Evolutionary conservation across 2,888 invertebrate genomes (phyloP).

Genomic region (Noctua janthina): DNA sequence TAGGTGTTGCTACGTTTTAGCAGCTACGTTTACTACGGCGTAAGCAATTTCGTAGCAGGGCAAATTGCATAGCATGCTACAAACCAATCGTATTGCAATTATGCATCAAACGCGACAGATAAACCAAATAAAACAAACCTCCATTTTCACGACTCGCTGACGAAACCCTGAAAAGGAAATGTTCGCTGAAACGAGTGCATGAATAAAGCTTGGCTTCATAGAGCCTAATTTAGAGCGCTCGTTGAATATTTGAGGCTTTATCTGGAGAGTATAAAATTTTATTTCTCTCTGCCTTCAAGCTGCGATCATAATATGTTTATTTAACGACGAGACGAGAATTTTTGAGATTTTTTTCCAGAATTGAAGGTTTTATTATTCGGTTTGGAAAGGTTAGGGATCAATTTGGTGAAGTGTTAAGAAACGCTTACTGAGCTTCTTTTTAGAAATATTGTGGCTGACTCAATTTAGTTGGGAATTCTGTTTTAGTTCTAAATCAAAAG

Average conservation of each 20-base stretch:
- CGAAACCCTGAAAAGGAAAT: conserved; percentile 32
- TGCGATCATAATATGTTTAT: conserved; percentile 60
- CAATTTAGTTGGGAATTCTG: background rate
- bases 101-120: background rate
- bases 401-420: conserved; percentile 20
- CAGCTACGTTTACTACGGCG: background rate
- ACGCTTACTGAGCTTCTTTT: background rate
- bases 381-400: background rate
- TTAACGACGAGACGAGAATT: conserved; percentile 42
- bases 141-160: background rate
- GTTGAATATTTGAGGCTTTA: conserved; percentile 73
- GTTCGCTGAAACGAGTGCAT: conserved; percentile 52
- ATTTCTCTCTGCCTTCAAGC: conserved; percentile 54
- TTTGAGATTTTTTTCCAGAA: conserved; percentile 25
- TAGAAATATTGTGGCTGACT: background rate
- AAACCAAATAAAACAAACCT: background rate
- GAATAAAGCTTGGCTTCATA: conserved; percentile 62
- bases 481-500: background rate
- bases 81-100: background rate
- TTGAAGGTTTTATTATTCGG: conserved; percentile 3
- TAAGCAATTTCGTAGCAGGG: background rate
- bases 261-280: conserved; percentile 71
- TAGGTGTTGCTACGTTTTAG: background rate
- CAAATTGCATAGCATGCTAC: no score
- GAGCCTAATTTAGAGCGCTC: conserved; percentile 67